phyloP scores from a whole-genome alignment of 1,140 invertebrate species.

The Lepidurus packardi region DNA sequence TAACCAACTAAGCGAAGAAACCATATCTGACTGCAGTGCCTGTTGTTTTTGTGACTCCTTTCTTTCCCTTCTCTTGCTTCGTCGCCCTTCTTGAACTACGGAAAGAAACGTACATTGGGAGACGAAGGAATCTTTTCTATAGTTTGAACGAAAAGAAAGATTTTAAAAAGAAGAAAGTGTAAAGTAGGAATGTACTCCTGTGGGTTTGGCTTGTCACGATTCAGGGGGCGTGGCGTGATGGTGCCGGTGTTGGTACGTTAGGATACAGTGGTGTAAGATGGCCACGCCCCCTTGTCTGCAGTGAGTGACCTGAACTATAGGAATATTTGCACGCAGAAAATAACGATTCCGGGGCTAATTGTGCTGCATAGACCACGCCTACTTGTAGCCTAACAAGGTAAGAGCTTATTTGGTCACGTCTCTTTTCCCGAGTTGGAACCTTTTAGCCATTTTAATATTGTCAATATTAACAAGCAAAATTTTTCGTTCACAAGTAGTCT shows the following conservation, averaged over 20 bases:
- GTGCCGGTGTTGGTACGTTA: background rate
- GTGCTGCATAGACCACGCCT: constrained; percentile 17
- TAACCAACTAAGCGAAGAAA: background rate
- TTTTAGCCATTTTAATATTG: background rate
- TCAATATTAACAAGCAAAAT: background rate
- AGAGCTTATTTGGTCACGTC: background rate
- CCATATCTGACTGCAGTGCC: background rate
- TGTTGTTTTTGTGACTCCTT: too few species aligned
- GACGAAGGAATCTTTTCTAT: background rate
- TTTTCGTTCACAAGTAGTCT: background rate
- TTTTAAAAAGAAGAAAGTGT: background rate
- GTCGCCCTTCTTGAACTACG: too few species aligned
- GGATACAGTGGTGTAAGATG: background rate
- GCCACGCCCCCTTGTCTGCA: constrained; percentile 10
- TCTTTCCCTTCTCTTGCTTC: too few species aligned
- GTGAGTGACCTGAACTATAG: background rate
- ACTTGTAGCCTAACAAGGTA: constrained; percentile 23
- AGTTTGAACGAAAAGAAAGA: background rate
- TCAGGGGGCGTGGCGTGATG: constrained; percentile 16
- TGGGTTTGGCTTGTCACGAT: background rate
- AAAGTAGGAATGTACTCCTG: background rate
- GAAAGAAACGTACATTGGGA: too few species aligned
- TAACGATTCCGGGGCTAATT: background rate
- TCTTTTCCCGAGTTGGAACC: background rate
- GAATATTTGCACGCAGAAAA: background rate